Percentiles rank a stretch among this genome's conserved stretches.
phyloP scores from a whole-genome alignment of 2,113 vertebrate species.

The Ctenomys sociabilis region DNA sequence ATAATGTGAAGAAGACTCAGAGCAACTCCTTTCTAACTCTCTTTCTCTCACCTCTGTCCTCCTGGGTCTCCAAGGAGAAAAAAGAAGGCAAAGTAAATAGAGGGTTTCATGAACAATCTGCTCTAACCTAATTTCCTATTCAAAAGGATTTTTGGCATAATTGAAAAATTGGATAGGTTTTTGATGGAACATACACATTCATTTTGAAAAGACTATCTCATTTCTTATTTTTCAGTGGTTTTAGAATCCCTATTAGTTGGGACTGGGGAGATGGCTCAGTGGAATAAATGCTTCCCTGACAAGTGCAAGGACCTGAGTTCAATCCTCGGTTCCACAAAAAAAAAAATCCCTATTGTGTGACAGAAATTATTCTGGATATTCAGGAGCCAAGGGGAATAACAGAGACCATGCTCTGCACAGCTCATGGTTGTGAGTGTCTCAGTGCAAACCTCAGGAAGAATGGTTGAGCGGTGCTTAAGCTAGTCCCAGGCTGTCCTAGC shows the following conservation, averaged over 20 bases:
- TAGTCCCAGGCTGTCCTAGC: rapidly evolving
- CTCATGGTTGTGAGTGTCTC: neutral
- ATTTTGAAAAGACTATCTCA: neutral
- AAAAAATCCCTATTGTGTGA: too few species aligned
- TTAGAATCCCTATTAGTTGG: too few species aligned
- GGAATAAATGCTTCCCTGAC: too few species aligned
- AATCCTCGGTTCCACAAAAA: too few species aligned
- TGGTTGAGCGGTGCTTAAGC: neutral
- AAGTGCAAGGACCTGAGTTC: too few species aligned
- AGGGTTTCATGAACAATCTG: rapidly evolving
- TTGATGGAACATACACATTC: rapidly evolving
- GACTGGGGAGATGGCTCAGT: too few species aligned
- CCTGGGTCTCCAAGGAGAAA: neutral
- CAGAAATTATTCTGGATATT: neutral
- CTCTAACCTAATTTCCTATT: neutral
- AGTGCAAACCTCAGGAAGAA: neutral
- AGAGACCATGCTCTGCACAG: neutral
- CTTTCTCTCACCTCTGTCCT: neutral
- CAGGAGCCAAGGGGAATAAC: neutral
- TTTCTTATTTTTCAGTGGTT: neutral
- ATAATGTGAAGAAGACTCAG: neutral
- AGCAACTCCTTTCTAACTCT: neutral
- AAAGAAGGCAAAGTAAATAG: too few species aligned
- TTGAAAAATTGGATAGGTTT: neutral
- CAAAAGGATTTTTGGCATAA: neutral